phyloP scores from a whole-genome alignment of 2,888 invertebrate genomes.

The Adelphocoris suturalis region DNA sequence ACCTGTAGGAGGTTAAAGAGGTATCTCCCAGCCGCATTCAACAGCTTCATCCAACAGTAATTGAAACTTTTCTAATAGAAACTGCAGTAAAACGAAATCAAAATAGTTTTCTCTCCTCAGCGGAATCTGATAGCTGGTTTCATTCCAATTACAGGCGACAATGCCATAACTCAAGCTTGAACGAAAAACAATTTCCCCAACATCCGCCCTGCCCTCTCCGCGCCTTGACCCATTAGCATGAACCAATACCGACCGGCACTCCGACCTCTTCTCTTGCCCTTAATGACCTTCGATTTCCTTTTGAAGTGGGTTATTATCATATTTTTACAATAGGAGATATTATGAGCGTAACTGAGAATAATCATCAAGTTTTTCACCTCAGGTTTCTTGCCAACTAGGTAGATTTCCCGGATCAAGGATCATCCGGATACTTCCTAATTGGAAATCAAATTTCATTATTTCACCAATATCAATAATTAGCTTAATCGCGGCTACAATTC shows the following conservation, averaged over 20 bases:
- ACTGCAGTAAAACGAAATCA: too few species aligned
- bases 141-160: neutral
- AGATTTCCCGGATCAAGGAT: too few species aligned
- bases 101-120: too few species aligned
- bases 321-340: neutral
- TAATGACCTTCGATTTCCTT: neutral
- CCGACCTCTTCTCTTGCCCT: neutral
- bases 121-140: neutral
- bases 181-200: slow-evolving; percentile 10
- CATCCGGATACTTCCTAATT: too few species aligned
- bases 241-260: neutral
- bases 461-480: too few species aligned
- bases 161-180: slow-evolving; percentile 7
- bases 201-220: neutral
- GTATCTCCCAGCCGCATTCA: too few species aligned
- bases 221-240: neutral
- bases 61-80: too few species aligned
- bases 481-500: too few species aligned
- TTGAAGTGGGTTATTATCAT: neutral
- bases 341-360: neutral
- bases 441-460: too few species aligned
- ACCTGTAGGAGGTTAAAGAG: too few species aligned
- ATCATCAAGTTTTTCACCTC: neutral
- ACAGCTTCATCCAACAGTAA: too few species aligned
- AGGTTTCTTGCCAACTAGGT: neutral